Evolutionary conservation across 2,888 invertebrate genomes (phyloP), one percentile per base, ranked within the genome.

Genomic region (Tenthredo amoena): DNA sequence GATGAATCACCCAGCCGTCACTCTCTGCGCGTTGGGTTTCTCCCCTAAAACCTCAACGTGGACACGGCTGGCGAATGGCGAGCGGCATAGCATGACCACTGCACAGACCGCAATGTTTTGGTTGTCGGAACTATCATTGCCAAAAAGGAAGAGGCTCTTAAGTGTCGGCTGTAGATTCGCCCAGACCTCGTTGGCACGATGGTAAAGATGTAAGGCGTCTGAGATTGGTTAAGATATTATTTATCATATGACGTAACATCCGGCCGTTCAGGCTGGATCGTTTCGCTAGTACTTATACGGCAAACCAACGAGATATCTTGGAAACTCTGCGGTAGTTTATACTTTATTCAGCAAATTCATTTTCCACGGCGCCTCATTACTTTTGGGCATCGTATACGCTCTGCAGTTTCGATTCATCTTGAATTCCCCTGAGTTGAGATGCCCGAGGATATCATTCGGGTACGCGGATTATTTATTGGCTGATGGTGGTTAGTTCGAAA

Each of bases 1-100:
- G 81, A 81, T 81, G 81, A 62, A 81, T 81, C 58, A 62, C 81
- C 81, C 58, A 40, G 37, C 81, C 58, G 81, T 81, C 81, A 81
- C 81, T 81, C 62, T 81, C 81, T 34, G 40, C 40, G 40, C 62
- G 81, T 37, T 26, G 37, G 40, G 58, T 18, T 77, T 77, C 77
- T 50, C 58, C 58, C 40, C 81, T 12, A 62, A 81, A 81, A 81
- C 81, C 81, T 81, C 62, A 81, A 81, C 58, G 58, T 81, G 81
- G 55, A 81, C 81, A 81, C 81, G 81, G 62, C 26, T 21, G 77
- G 31, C 55, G 77, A 77, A 34, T 50, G 50, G 77, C 31, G 34
- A 81, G 40, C 81, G 15, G 81, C 21, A 40, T 81, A 40, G 58
- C 62, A 26, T 81, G 81, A 81, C 81, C 81, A 62, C 79, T 62